These are phyloP conservation scores for Paramormyrops kingsleyae DNA, from an alignment of 2,113 vertebrate genomes.

Conservation along the genomic window DNA sequence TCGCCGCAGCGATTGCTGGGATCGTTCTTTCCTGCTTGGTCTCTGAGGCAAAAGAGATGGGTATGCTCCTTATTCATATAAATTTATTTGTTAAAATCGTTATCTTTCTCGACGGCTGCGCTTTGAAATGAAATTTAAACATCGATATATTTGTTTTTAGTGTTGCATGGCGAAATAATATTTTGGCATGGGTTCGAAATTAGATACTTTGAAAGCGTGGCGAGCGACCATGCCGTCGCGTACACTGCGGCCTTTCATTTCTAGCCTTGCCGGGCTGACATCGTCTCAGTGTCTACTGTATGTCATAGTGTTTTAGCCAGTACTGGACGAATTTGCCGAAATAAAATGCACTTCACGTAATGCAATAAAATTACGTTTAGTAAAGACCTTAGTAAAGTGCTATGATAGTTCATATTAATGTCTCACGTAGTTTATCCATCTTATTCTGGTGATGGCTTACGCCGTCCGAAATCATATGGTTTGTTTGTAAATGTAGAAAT, in stretches of 20 bases:
- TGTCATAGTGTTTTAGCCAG: background rate
- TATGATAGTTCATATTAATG: background rate
- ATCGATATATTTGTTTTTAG: background rate
- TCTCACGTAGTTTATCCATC: background rate
- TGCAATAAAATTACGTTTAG: background rate
- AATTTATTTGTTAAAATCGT: fast-evolving
- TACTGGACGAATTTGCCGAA: background rate
- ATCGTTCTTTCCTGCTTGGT: constrained; percentile 62
- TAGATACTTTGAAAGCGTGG: constrained; percentile 26
- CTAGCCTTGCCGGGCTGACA: background rate
- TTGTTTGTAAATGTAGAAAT: background rate
- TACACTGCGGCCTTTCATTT: background rate
- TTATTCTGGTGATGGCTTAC: background rate
- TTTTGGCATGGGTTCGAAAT: constrained; percentile 20
- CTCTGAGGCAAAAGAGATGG: constrained; percentile 61
- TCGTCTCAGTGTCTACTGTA: background rate
- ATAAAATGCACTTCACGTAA: background rate
- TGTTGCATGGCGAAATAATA: constrained; percentile 3
- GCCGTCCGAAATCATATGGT: background rate
- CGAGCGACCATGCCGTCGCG: constrained; percentile 29
- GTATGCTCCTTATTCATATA: constrained; percentile 41
- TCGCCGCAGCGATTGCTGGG: constrained; percentile 59
- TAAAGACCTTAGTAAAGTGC: background rate
- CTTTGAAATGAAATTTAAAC: background rate
- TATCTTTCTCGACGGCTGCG: background rate